Percentiles rank a stretch among this genome's conserved stretches.
phyloP scores from a whole-genome alignment of 2,113 vertebrate species.

The Vimba vimba region DNA sequence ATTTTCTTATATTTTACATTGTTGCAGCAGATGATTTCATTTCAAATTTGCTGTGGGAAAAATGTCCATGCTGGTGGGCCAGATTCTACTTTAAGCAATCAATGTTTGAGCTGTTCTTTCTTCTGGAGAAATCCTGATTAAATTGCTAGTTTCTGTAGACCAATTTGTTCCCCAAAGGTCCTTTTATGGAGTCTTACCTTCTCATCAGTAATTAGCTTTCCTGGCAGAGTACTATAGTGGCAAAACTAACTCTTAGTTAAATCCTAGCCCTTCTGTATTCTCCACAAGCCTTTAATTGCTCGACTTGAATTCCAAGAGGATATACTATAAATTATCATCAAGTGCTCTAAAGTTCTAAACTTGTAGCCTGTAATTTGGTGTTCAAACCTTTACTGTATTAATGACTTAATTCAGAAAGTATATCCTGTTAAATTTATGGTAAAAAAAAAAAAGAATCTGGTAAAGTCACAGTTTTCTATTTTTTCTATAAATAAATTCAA shows the following conservation, averaged over 20 bases:
- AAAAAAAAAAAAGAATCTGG: too few species aligned
- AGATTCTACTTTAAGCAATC: neutral
- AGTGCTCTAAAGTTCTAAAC: neutral
- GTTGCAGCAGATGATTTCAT: too few species aligned
- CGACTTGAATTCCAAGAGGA: neutral
- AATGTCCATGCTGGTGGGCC: neutral
- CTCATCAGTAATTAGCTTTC: slow-evolving; percentile 7
- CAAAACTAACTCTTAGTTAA: slow-evolving; percentile 1
- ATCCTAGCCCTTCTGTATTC: neutral
- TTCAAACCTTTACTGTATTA: neutral
- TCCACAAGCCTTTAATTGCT: slow-evolving; percentile 1
- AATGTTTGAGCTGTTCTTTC: neutral
- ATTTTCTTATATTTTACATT: too few species aligned
- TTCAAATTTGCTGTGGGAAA: neutral
- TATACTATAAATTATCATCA: neutral
- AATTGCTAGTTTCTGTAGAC: neutral
- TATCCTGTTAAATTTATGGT: too few species aligned
- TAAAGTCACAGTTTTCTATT: too few species aligned
- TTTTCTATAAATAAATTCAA: neutral
- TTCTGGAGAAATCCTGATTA: neutral
- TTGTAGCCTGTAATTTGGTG: neutral
- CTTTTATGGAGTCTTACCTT: neutral
- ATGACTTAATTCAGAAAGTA: neutral
- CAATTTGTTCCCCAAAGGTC: slow-evolving; percentile 12
- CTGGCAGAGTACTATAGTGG: neutral